Evolutionary conservation across 1,140 invertebrate genomes (phyloP).

Genomic region (Drosophila sturtevanti): DNA sequence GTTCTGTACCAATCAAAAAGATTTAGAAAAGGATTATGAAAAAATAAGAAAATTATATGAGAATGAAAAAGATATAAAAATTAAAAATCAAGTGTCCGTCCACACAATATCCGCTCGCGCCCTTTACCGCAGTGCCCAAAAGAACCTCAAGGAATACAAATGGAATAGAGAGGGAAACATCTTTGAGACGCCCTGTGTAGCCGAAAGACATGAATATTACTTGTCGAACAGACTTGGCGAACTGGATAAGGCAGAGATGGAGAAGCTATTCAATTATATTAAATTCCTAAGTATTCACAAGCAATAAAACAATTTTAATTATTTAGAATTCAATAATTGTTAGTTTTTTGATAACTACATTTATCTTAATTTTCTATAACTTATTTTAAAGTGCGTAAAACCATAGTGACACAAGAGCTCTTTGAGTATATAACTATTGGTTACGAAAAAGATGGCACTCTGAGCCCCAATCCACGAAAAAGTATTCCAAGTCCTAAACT

Average conservation of each 20-base stretch:
- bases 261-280: slow-evolving; percentile 23
- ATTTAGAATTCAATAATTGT: slow-evolving; percentile 18
- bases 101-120: slow-evolving; percentile 10
- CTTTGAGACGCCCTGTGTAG: slow-evolving; percentile 9
- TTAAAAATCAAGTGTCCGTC: background rate
- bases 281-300: slow-evolving; percentile 27
- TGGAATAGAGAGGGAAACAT: slow-evolving; percentile 28
- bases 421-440: slow-evolving; percentile 89
- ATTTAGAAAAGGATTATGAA: background rate
- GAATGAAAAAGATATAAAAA: slow-evolving; percentile 12
- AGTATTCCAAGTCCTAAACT: slow-evolving; percentile 93
- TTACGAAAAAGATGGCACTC: slow-evolving; percentile 89
- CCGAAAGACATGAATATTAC: background rate
- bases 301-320: slow-evolving; percentile 1
- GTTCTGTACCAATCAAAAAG: slow-evolving; percentile 10
- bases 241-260: background rate
- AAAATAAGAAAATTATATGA: slow-evolving; percentile 6
- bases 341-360: background rate
- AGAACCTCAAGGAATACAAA: slow-evolving; percentile 1
- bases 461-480: slow-evolving; percentile 92
- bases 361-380: slow-evolving; percentile 62
- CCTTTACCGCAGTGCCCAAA: slow-evolving; percentile 5
- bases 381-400: slow-evolving; percentile 62
- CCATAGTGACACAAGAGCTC: slow-evolving; percentile 87
- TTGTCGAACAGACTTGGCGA: background rate